Percentiles rank a stretch among this genome's conserved stretches.
These are phyloP conservation scores for Schizothorax lantsangensis DNA, from an alignment of 2,797 vertebrate genomes.

Conservation along the genomic window DNA sequence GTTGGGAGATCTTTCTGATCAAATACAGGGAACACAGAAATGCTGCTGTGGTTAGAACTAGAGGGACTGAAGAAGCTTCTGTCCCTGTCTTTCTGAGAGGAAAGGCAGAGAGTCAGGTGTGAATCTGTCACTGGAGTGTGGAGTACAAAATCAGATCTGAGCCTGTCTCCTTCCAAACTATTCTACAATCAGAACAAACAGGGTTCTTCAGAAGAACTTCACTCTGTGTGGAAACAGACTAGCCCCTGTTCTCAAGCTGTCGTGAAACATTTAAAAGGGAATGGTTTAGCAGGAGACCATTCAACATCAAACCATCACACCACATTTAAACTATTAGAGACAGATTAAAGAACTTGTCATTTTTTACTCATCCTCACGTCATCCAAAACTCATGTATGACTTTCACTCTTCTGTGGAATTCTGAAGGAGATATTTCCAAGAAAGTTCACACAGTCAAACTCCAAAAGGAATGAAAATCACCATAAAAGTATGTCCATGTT, in stretches of 20 bases:
- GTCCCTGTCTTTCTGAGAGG: background rate
- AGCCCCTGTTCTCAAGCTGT: slow-evolving; percentile 50
- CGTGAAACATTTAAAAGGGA: slow-evolving; percentile 33
- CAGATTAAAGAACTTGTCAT: slow-evolving; percentile 24
- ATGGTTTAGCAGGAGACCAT: slow-evolving; percentile 29
- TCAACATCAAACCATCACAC: slow-evolving; percentile 24
- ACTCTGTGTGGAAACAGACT: slow-evolving; percentile 39
- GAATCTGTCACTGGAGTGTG: slow-evolving; percentile 39
- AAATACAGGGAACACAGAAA: slow-evolving; percentile 37
- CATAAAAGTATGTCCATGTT: background rate
- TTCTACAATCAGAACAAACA: slow-evolving; percentile 55
- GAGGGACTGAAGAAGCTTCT: slow-evolving; percentile 27
- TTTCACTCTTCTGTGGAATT: background rate
- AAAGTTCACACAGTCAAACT: background rate
- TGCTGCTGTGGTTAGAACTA: slow-evolving; percentile 21
- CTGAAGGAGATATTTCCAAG: background rate
- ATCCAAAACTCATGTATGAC: background rate
- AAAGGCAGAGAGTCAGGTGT: slow-evolving; percentile 43
- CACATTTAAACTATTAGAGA: slow-evolving; percentile 31
- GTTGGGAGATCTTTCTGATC: slow-evolving; percentile 54
- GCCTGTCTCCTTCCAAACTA: slow-evolving; percentile 45
- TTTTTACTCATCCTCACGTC: background rate
- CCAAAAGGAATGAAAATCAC: background rate
- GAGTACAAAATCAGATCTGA: slow-evolving; percentile 53
- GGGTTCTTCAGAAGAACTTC: slow-evolving; percentile 52